phyloP scores from a whole-genome alignment of 2,113 vertebrate species.

The Syngnathus scovelli region DNA sequence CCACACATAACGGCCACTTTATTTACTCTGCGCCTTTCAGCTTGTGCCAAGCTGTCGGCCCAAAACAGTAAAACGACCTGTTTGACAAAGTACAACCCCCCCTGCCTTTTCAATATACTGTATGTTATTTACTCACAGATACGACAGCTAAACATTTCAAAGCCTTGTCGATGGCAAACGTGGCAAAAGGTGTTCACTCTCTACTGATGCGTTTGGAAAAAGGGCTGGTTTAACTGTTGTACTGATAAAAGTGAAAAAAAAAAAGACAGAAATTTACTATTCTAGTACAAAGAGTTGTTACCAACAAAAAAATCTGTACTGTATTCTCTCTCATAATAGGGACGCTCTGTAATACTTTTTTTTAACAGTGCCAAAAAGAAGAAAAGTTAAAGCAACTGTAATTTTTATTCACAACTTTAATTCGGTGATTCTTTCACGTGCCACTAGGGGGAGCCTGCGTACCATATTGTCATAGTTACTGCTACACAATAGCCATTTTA shows the following conservation, averaged over 20 bases:
- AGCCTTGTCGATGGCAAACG: background rate
- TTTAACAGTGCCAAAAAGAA: too few species aligned
- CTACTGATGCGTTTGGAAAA: background rate
- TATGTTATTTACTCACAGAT: constrained; percentile 23
- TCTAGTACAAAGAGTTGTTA: too few species aligned
- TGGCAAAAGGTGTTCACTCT: background rate
- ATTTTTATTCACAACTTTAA: background rate
- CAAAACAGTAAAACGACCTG: constrained; percentile 59
- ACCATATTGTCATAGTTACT: too few species aligned
- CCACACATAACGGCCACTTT: constrained; percentile 67
- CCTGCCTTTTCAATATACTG: constrained; percentile 1
- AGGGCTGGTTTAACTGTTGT: background rate
- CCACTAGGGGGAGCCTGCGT: too few species aligned
- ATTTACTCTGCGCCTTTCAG: constrained; percentile 68
- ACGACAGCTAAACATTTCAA: background rate
- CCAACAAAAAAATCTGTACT: too few species aligned
- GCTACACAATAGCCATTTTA: too few species aligned
- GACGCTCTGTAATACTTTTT: too few species aligned
- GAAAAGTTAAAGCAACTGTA: background rate
- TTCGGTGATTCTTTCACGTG: too few species aligned
- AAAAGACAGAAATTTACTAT: background rate
- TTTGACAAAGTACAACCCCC: constrained; percentile 50
- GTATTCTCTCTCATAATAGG: too few species aligned
- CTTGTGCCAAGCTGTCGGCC: constrained; percentile 60
- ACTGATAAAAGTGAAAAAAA: background rate